Base-by-base conservation (phyloP, 2,888 invertebrate species). In the Orthosia incerta region DNA sequence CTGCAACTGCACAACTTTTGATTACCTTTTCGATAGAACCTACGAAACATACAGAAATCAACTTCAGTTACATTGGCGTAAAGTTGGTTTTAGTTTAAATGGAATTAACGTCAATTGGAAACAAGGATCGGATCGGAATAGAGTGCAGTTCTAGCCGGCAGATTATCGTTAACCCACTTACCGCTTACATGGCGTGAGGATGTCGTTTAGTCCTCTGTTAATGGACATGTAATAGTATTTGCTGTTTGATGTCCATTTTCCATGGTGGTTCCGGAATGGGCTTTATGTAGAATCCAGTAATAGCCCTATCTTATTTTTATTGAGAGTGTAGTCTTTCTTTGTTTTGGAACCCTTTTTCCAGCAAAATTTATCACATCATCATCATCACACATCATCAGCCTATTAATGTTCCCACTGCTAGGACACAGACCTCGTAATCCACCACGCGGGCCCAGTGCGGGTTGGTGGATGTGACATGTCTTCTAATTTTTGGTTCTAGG, bases 111-210 rank as follows among this genome's bases (percentile, higher is more conserved):
- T 62, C 16, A 23, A n/a, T 55, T n/a, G 16, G 55, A 23, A 62
- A 48, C 16, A 39, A 39, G 23, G 31, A 39, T 48, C 13, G 23
- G 31, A 39, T 48, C 13, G 16, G 45, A 57, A 46, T 11, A 59
- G 15, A 46, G 18, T 39, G 61, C 72, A 74, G 62, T 55, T 56
- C 71, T 70, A 64, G 70, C 31, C 61, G 48, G 57, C 67, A 74
- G 80, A 82, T 85, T 83, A 85, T 74, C 85, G 84, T 80, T 85
- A 87, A 87, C 86, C 80, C 80, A 85, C 78, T 86, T 86, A 85
- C 73, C 80, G 83, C 79, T 86, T 86, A 85, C 69, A 26, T 65
- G 65, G 82, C 80, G 65, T 69, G 81, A 70, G 81, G 76, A 76
- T 74, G 76, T 64, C 72, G 71, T 76, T 82, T 84, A 69, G 86